Evolutionary conservation across 2,113 vertebrate species (phyloP), one percentile per base, ranked within the genome.

Genomic region (Elephas maximus): DNA sequence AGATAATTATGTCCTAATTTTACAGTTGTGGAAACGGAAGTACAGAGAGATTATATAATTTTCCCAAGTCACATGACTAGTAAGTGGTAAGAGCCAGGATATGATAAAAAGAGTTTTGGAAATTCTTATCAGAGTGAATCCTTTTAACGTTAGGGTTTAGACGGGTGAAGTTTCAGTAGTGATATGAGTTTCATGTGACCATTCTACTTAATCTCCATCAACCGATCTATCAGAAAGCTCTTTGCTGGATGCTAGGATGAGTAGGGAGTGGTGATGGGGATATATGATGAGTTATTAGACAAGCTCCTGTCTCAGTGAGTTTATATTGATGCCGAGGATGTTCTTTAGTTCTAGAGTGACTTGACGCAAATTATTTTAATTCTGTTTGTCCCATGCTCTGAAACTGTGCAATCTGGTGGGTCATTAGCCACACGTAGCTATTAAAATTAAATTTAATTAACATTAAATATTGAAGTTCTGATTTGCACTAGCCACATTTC

Each of bases 1-100:
- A 88, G 48, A 96, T 77, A 91, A 74, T 71, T 18, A 90, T 23
- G 81, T 21, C 30, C 23, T 62, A 20, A 87, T 92, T 87, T 92
- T 94, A 20, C 7, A 84, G 20, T 60, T 60, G 33, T 76, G 74
- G 60, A 90, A 71, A 37, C 57, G 41, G 11, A 92, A 53, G 30
- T 60, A 65, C 18, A 37, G 33, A 89, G 12, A 77, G 44, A 73
- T 95, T 21, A 57, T 62, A 28, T 76, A 51, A 11, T 69, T 94
- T 76, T 48, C 33, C 30, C 6, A 71, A 63, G 48, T 76, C 26
- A 73, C n/a, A 41, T 0, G n/a, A n/a, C 8, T 21, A 5, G 30
- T 71, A 89, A 87, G 14, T 30, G 6, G 17, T 63, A 15, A 73
- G 23, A 79, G 21, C n/a, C 5, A 1, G 71, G 33, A 79, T 53